phyloP scores from a whole-genome alignment of 92 coral and sea anemone species.

The Porites divaricata region DNA sequence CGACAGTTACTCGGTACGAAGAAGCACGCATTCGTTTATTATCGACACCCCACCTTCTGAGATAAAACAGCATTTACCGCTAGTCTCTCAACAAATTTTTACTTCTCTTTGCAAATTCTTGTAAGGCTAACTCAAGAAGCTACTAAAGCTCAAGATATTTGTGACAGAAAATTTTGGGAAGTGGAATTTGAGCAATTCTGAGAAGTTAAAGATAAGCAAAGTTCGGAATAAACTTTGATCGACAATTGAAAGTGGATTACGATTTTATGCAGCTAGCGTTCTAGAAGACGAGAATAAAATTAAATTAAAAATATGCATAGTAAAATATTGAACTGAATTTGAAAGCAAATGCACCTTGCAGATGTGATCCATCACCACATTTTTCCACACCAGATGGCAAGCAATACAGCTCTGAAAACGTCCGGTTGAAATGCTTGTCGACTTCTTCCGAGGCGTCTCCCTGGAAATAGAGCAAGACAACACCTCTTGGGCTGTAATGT shows the following conservation, averaged over 20 bases:
- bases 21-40: too few relatives aligned
- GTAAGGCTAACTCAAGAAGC: too few relatives aligned
- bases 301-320: neutral
- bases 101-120: too few relatives aligned
- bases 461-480: conserved; percentile 42
- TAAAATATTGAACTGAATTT: neutral
- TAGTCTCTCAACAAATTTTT: too few relatives aligned
- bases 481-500: conserved; percentile 39
- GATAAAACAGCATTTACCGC: neutral
- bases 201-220: too few relatives aligned
- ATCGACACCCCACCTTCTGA: neutral
- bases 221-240: too few relatives aligned
- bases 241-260: too few relatives aligned
- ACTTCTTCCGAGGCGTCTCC: conserved; percentile 57
- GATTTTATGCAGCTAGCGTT: neutral
- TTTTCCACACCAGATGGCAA: conserved; percentile 6
- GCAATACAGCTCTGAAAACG: conserved; percentile 25
- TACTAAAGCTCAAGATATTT: too few relatives aligned
- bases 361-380: conserved; percentile 6
- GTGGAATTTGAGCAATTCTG: too few relatives aligned
- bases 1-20: too few relatives aligned
- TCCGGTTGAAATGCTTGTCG: conserved; percentile 47
- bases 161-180: too few relatives aligned
- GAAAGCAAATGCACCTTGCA: conserved; percentile 13
- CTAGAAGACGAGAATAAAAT: neutral